phyloP scores from a whole-genome alignment of 2,797 vertebrate genomes.

The Liasis olivaceus region DNA sequence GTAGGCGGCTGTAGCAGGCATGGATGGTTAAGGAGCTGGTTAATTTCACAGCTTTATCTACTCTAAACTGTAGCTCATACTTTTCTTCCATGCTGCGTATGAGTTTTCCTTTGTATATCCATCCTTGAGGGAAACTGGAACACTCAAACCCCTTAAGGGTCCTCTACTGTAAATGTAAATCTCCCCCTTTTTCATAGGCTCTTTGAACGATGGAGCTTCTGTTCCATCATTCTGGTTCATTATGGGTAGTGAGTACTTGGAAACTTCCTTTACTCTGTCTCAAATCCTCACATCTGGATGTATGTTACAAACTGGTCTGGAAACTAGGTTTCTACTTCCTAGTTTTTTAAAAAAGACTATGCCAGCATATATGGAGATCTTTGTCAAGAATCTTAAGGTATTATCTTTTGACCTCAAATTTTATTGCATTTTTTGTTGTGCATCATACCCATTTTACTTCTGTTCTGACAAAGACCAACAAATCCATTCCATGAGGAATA shows the following conservation, averaged over 20 bases:
- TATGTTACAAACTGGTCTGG: background rate
- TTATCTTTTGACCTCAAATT: background rate
- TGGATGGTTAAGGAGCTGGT: background rate
- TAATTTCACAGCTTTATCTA: background rate
- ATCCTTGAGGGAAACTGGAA: background rate
- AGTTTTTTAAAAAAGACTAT: background rate
- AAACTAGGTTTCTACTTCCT: background rate
- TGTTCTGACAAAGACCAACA: background rate
- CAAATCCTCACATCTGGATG: background rate
- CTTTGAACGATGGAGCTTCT: background rate
- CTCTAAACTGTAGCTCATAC: background rate
- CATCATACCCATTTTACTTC: background rate
- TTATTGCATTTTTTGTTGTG: background rate
- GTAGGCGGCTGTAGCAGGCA: background rate
- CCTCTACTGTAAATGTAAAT: background rate
- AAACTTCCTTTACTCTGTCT: background rate
- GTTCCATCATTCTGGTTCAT: background rate
- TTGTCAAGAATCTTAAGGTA: background rate
- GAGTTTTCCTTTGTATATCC: background rate
- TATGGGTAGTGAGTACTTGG: background rate
- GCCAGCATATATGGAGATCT: background rate
- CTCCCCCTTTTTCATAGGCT: no score
- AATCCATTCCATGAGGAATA: background rate
- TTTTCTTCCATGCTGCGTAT: background rate
- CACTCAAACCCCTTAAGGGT: background rate